Conservation (phyloP, 2,888 invertebrate species). For the Keiferia lycopersicella region DNA sequence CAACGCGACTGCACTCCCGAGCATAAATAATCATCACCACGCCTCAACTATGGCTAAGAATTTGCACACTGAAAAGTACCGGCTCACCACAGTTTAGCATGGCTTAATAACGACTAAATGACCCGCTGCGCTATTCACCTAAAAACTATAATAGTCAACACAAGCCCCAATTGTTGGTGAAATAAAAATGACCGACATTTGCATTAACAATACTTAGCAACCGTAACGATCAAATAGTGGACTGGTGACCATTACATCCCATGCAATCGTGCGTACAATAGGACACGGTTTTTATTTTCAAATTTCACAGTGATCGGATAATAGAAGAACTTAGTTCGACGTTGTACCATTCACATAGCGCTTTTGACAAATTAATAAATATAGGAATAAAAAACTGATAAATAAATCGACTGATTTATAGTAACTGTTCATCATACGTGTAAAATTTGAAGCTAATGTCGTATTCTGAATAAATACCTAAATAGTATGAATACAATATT, state of each 20-base stretch:
- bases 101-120: slow-evolving; percentile 48
- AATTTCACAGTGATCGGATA: slow-evolving; percentile 23
- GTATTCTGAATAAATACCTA: slow-evolving; percentile 50
- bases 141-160: slow-evolving; percentile 43
- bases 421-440: slow-evolving; percentile 48
- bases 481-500: slow-evolving; percentile 66
- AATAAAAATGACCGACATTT: slow-evolving; percentile 35
- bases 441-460: slow-evolving; percentile 46
- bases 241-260: slow-evolving; percentile 29
- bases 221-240: slow-evolving; percentile 31
- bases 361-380: slow-evolving; percentile 33
- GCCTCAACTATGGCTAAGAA: slow-evolving; percentile 38
- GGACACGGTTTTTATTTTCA: not conserved
- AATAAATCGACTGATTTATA: slow-evolving; percentile 36
- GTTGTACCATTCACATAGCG: slow-evolving; percentile 9
- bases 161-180: slow-evolving; percentile 40
- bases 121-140: slow-evolving; percentile 57
- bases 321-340: slow-evolving; percentile 1
- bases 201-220: slow-evolving; percentile 27
- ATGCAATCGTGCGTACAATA: slow-evolving; percentile 15
- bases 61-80: slow-evolving; percentile 33
- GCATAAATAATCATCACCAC: slow-evolving; percentile 53
- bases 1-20: slow-evolving; percentile 60
- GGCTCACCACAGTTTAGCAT: slow-evolving; percentile 29
- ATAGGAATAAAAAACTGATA: slow-evolving; percentile 34